A percentile compares a stretch with the other conserved stretches of the same genome.
phyloP scores from a whole-genome alignment of 2,797 vertebrate species.

The Mico argentatus region DNA sequence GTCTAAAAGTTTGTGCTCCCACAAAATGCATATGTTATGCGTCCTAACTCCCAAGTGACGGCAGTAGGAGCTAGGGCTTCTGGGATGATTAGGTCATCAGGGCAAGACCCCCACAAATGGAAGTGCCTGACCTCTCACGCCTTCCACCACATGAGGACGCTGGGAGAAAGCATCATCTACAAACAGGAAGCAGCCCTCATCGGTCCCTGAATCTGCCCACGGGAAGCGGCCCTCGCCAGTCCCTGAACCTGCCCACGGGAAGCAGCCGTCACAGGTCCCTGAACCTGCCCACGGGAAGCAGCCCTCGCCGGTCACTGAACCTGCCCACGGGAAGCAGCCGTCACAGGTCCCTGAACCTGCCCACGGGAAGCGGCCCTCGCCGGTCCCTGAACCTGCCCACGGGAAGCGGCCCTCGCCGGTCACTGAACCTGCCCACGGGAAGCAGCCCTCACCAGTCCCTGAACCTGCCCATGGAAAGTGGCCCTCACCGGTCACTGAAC shows the following conservation, averaged over 20 bases:
- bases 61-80: neutral
- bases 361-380: neutral
- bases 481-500: neutral
- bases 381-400: neutral
- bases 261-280: too few relatives aligned
- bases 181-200: neutral
- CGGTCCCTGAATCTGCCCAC: too few relatives aligned
- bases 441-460: neutral
- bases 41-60: neutral
- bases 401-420: too few relatives aligned
- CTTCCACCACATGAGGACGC: neutral
- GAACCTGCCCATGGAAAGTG: too few relatives aligned
- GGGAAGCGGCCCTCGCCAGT: neutral
- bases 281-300: too few relatives aligned
- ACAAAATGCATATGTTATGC: neutral
- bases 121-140: neutral
- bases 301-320: neutral
- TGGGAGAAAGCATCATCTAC: neutral
- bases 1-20: neutral
- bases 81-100: neutral
- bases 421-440: too few relatives aligned
- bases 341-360: too few relatives aligned
- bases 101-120: neutral
- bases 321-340: too few relatives aligned
- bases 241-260: rapidly evolving